Evolutionary conservation across 2,888 invertebrate genomes (phyloP).

Genomic region (Ectemnius cavifrons): DNA sequence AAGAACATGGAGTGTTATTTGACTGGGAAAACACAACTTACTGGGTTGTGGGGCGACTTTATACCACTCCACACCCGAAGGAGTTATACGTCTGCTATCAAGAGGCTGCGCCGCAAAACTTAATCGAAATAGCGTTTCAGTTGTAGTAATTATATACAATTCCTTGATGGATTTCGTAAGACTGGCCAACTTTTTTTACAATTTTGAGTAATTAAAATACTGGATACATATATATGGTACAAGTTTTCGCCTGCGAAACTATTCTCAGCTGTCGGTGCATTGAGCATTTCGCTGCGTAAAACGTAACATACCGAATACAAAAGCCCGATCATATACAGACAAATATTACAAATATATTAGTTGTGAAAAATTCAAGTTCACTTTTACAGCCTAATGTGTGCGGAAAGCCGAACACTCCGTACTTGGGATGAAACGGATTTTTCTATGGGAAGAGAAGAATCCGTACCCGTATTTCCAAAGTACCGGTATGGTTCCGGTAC

Average conservation of each 20-base stretch:
- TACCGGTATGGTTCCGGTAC: background rate
- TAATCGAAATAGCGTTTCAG: constrained; percentile 92
- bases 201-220: constrained; percentile 1
- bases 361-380: too few relatives aligned
- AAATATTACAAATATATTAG: too few relatives aligned
- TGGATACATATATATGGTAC: background rate
- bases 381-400: too few relatives aligned
- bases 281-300: too few relatives aligned
- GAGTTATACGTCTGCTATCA: constrained; percentile 94
- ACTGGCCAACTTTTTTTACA: constrained; percentile 3
- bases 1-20: constrained; percentile 91
- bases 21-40: constrained; percentile 83
- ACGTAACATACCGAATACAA: too few relatives aligned
- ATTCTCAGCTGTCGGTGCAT: too few relatives aligned
- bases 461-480: too few relatives aligned
- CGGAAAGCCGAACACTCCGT: too few relatives aligned
- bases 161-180: constrained; percentile 7
- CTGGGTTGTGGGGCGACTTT: constrained; percentile 90
- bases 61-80: constrained; percentile 86
- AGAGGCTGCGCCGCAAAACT: constrained; percentile 91
- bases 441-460: too few relatives aligned
- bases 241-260: too few relatives aligned
- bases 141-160: constrained; percentile 80
- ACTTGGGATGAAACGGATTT: too few relatives aligned
- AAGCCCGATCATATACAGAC: too few relatives aligned